These are phyloP conservation scores for Phalacrocorax pelagicus DNA, from an alignment of 2,113 vertebrate genomes.

Conservation along the genomic window DNA sequence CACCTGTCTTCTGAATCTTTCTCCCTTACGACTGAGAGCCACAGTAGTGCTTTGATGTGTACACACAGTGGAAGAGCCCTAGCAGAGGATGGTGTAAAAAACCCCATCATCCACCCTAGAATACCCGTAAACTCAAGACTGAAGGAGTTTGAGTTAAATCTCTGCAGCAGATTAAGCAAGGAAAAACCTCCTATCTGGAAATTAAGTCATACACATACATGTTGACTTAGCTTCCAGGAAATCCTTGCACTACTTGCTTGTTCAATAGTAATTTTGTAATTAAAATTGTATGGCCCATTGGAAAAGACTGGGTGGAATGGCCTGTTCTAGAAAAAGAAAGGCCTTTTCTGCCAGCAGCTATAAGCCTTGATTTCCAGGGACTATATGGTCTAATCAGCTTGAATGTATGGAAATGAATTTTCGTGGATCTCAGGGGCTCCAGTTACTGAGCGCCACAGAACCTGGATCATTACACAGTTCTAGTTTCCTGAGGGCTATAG, in stretches of 20 bases:
- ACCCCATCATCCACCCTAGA: rapidly evolving
- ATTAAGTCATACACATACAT: neutral
- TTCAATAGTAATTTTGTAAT: neutral
- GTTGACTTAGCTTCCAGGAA: neutral
- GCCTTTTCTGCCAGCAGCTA: neutral
- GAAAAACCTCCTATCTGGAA: neutral
- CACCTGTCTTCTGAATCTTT: neutral
- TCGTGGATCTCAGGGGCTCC: neutral
- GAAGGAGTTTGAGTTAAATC: neutral
- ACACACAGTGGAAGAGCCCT: neutral
- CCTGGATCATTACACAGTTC: neutral
- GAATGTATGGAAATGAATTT: neutral
- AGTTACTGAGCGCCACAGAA: neutral
- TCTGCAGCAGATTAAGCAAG: neutral
- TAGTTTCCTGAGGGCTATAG: neutral
- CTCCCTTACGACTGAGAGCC: neutral
- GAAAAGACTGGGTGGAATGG: neutral
- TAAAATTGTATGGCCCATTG: neutral
- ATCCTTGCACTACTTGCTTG: neutral
- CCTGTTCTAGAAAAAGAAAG: neutral
- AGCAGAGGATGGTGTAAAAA: neutral
- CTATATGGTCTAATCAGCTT: neutral
- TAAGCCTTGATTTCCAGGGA: neutral
- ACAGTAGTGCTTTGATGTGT: neutral
- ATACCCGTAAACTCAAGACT: neutral